Percentiles rank a stretch among this genome's conserved stretches.
Evolutionary conservation across 2,888 invertebrate species (phyloP).

Genomic region (Monochamus alternatus): DNA sequence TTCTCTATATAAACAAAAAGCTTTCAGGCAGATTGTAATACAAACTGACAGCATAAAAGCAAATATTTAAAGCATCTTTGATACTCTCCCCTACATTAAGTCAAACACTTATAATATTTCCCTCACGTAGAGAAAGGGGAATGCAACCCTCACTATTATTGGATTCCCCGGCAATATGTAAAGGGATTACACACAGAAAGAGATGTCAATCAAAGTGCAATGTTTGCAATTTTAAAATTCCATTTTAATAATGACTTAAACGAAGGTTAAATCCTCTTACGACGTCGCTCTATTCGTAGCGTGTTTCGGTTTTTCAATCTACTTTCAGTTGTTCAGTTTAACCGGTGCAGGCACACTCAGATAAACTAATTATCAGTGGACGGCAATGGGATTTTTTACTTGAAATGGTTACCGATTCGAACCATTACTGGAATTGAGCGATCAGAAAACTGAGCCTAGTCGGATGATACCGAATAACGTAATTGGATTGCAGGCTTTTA

Average conservation of each 20-base stretch:
- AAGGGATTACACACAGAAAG: conserved; percentile 62
- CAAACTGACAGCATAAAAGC: conserved; percentile 26
- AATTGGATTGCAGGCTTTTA: no score
- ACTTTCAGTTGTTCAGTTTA: not conserved
- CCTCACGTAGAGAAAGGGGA: conserved; percentile 52
- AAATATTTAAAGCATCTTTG: conserved; percentile 39
- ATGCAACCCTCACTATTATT: conserved; percentile 57
- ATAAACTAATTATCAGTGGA: not conserved
- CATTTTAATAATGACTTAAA: conserved; percentile 62
- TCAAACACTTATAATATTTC: conserved; percentile 52
- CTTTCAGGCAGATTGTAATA: conserved; percentile 28
- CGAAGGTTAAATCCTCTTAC: conserved; percentile 47
- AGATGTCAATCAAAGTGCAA: conserved; percentile 65
- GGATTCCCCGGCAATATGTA: conserved; percentile 61
- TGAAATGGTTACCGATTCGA: not conserved
- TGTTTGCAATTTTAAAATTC: conserved; percentile 64
- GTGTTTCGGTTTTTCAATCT: conserved; percentile 16
- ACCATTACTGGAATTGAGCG: not conserved
- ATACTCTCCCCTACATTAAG: conserved; percentile 32
- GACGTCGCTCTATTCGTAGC: not conserved
- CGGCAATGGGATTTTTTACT: not conserved
- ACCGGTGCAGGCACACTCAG: not conserved
- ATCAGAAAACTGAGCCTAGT: no score
- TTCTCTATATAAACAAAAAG: conserved; percentile 19
- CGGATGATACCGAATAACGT: no score